Conservation (phyloP, 37 sponge, comb jelly and placozoan genomes). For the Geodia barretti region DNA sequence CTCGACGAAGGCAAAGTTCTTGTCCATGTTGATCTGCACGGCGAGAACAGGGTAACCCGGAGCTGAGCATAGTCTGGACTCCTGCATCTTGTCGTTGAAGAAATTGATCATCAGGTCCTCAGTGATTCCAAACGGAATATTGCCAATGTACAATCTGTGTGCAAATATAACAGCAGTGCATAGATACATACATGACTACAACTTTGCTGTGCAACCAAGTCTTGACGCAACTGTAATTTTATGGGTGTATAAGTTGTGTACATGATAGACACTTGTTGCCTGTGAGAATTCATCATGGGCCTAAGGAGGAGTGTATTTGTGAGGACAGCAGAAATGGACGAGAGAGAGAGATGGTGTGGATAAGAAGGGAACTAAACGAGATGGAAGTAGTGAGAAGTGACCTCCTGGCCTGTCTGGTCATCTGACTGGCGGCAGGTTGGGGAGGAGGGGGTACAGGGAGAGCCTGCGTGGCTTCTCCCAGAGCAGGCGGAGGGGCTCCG, state of each 20-base stretch:
- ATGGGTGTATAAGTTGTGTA: too few relatives aligned
- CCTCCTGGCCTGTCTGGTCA: constrained; percentile 93
- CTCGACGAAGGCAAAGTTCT: constrained; percentile 99
- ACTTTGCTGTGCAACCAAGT: too few relatives aligned
- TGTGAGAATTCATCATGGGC: neutral
- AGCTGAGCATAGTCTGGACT: constrained; percentile 74
- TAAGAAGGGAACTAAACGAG: too few relatives aligned
- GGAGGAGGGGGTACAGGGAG: constrained; percentile 91
- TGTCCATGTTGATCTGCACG: constrained; percentile 98
- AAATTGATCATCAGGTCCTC: constrained; percentile 93
- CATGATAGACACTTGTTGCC: too few relatives aligned
- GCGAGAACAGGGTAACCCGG: constrained; percentile 95
- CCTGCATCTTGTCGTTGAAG: constrained; percentile 96
- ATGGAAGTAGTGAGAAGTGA: neutral
- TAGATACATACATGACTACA: too few relatives aligned
- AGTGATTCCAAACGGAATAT: constrained; percentile 98
- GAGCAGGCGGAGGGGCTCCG: constrained; percentile 86
- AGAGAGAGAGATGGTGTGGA: too few relatives aligned
- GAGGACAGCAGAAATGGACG: too few relatives aligned
- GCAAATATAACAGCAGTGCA: too few relatives aligned
- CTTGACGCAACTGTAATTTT: too few relatives aligned
- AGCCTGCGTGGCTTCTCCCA: constrained; percentile 78
- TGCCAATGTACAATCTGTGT: constrained; percentile 93
- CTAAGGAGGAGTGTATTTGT: too few relatives aligned
- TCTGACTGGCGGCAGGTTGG: constrained; percentile 94